Evolutionary conservation across 1,140 invertebrate genomes (phyloP).

Genomic region (Schlechtendalia chinensis): DNA sequence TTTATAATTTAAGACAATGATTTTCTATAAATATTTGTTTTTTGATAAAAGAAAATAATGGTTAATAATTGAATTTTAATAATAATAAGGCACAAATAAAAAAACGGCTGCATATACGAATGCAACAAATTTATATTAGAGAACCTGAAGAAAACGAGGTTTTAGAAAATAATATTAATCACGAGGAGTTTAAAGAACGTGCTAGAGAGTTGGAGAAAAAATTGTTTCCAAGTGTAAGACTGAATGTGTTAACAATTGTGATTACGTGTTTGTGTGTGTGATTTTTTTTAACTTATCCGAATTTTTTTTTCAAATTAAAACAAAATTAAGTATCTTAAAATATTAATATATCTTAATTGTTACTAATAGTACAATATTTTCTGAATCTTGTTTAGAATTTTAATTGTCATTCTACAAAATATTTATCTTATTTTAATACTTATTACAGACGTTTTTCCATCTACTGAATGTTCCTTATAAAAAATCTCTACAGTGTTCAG

Average conservation of each 20-base stretch:
- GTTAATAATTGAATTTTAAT: neutral
- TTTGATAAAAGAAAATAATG: neutral
- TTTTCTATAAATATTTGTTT: neutral
- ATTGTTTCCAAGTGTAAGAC: slow-evolving; percentile 71
- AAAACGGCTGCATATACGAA: slow-evolving; percentile 37
- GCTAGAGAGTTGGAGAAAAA: slow-evolving; percentile 76
- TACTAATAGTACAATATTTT: neutral
- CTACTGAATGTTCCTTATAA: neutral
- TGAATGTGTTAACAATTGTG: slow-evolving; percentile 22
- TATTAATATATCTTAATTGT: neutral
- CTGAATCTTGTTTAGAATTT: too few relatives aligned
- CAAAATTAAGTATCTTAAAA: neutral
- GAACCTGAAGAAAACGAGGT: slow-evolving; percentile 34
- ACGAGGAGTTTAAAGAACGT: slow-evolving; percentile 68
- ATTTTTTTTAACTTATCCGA: slow-evolving; percentile 17
- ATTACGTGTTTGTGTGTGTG: slow-evolving; percentile 29
- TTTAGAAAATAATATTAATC: slow-evolving; percentile 42
- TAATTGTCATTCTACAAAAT: too few relatives aligned
- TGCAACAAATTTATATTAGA: slow-evolving; percentile 45
- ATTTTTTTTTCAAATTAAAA: neutral
- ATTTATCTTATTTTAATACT: neutral
- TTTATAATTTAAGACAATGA: neutral
- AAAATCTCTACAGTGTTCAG: neutral
- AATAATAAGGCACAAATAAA: slow-evolving; percentile 47
- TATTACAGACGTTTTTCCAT: neutral